Evolutionary conservation across 1,140 invertebrate species (phyloP), one percentile per base, ranked within the genome.

Genomic region (Aphaenogaster rudis): DNA sequence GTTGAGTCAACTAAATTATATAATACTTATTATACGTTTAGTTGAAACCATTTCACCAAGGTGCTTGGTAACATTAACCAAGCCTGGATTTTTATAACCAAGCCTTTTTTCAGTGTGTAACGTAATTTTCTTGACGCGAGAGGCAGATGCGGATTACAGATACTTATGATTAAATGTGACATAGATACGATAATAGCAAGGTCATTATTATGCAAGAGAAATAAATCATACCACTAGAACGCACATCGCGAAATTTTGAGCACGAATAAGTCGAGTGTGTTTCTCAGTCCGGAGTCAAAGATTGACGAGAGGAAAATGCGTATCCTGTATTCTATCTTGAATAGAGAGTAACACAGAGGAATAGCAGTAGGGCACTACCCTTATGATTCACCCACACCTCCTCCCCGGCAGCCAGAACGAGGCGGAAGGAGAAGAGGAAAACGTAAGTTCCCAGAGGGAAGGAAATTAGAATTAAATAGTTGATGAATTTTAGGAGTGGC

Each of bases 391-490:
- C 74, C 17, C 42, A 33, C 45, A 48, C 74, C 74, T 76, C 39
- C 67, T 36, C 45, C 45, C 74, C 77, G 45, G 81, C 69, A 90
- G 39, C 59, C 48, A 80, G 64, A 77, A 81, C 74, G 61, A 72
- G 78, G 71, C 85, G 81, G 66, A 76, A 79, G 77, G 76, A 42
- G 74, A 59, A 64, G 74, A 86, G 86, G 74, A 79, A 85, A 86
- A 82, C 64, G 81, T 92, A 87, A 92, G 89, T 88, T 92, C 82
- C 80, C 88, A 39, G 77, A 88, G 84, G 90, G 72, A 91, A 93
- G 93, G 92, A 93, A 93, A 93, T 93, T 92, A 93, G 91, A 93
- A 93, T 93, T 93, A 92, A 93, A 93, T 93, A 93, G 91, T 93
- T 93, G 93, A 93, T 93, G 93, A 93, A 93, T 93, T 93, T 93